Evolutionary conservation across 2,888 invertebrate species (phyloP), one percentile per base, ranked within the genome.

Genomic region (Acleris laterana): DNA sequence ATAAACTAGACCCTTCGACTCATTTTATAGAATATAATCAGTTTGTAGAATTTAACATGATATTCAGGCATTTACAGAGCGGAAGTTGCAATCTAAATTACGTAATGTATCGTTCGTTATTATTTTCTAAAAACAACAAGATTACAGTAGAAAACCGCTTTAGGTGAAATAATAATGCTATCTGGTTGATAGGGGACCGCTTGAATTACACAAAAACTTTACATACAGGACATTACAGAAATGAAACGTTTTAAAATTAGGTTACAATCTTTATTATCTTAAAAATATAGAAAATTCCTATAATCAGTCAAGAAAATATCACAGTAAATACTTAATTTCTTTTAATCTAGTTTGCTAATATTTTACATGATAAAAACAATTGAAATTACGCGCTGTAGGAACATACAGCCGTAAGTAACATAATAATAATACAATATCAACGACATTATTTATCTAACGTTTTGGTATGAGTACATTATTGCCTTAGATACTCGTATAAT

Each of bases 221-320:
- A 25, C 6, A 25, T 42, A 20, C 50, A 42, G 20, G 32, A 53
- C 50, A 46, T 38, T 38, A 38, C 3, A 44, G 60, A 61, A 61
- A 57, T 62, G 46, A 64, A 48, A 48, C 16, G n/a, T 16, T 53
- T 46, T 19, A 53, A 48, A 66, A 48, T 32, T 55, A 60, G 60
- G 25, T 55, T 58, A 60, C 60, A 68, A 63, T 48, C 25, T 66
- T 48, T 25, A 51, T 62, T 57, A 46, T 57, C 75, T 82, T 73
- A 86, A 85, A 88, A 87, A 87, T 85, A 87, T 74, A 82, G 71
- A 76, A 77, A 77, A 74, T 74, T 78, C 76, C 74, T 81, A 88
- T 84, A 88, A 83, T 88, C 89, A 83, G 74, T 83, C 78, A 78
- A 78, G 72, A 74, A 75, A 80, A 80, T 90, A 91, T 90, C 90